These are phyloP conservation scores for Corythaixoides concolor DNA, from an alignment of 2,113 vertebrate genomes.

Conservation along the genomic window DNA sequence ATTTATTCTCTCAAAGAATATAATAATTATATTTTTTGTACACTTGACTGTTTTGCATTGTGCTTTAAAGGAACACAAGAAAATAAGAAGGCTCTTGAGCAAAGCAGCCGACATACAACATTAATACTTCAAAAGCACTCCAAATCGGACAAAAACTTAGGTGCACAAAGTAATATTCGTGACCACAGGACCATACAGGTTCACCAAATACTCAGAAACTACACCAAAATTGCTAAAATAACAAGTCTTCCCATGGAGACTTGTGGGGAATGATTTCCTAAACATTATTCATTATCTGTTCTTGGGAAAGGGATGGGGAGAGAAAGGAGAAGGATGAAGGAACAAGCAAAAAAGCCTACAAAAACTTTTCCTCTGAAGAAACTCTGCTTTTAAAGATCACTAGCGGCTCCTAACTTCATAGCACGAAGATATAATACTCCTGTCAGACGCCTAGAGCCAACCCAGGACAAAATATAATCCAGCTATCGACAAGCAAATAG, in stretches of 20 bases:
- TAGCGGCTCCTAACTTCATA: background rate
- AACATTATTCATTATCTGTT: background rate
- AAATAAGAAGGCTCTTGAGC: background rate
- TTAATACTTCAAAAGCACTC: background rate
- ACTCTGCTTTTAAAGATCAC: background rate
- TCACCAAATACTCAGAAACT: background rate
- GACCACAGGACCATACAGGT: background rate
- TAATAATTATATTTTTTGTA: background rate
- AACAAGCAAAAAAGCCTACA: background rate
- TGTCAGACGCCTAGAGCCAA: background rate
- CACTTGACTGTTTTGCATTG: background rate
- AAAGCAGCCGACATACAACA: background rate
- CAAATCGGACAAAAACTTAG: background rate
- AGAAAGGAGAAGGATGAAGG: background rate
- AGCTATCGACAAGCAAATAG: conserved; percentile 19
- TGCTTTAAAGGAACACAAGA: background rate
- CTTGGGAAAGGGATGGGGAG: background rate
- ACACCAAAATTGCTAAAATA: background rate
- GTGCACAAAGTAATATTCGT: background rate
- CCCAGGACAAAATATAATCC: background rate
- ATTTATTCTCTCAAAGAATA: background rate
- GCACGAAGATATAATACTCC: background rate
- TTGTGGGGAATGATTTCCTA: background rate
- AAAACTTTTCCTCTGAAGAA: background rate
- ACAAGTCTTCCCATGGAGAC: background rate